Base-by-base conservation (phyloP, 2,888 invertebrate species). In the Leptopilina syphax region DNA sequence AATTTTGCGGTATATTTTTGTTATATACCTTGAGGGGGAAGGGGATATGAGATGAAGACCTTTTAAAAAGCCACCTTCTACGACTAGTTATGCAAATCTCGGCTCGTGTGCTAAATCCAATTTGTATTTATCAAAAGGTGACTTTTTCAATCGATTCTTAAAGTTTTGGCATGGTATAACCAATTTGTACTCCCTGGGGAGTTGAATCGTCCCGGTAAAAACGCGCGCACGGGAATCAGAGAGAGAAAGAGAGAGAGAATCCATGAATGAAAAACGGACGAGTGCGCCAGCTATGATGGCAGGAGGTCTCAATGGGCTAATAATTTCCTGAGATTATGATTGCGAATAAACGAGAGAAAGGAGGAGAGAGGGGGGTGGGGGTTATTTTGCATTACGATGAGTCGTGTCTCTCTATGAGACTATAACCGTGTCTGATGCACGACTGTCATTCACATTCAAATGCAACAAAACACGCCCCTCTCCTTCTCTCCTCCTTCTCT, bases 251-350 rank as follows among this genome's bases (percentile, higher is more conserved):
- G 70, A 27, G 83, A 83, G 85, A 68, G 76, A 3, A 18, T 57
- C 65, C 44, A 78, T 77, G 87, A 87, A 88, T 88, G 87, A 87
- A 87, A 89, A 87, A 88, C 87, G 88, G 87, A 70, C 27, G 70
- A 70, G 50, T 70, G 86, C 86, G 85, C 84, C 85, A 85, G 86
- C 83, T 84, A 83, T 86, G 81, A 84, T 50, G 86, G 88, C 88
- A 87, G 89, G 89, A 88, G 89, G 89, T 88, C 86, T 85, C 85
- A 87, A 88, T 88, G 84, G 89, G 86, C 86, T 87, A 88, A 90
- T 90, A 89, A 90, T 86, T 89, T 90, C 83, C 86, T 85, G 84
- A 89, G 86, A 84, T 90, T 90, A 90, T 89, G 87, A 87, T 85
- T 84, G 83, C 85, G 85, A 79, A 79, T 65, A 47, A 65, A 77